A percentile compares a stretch with the other conserved stretches of the same genome.
Evolutionary conservation across 2,888 invertebrate species (phyloP).

Genomic region (Poecilobothrus nobilitatus): DNA sequence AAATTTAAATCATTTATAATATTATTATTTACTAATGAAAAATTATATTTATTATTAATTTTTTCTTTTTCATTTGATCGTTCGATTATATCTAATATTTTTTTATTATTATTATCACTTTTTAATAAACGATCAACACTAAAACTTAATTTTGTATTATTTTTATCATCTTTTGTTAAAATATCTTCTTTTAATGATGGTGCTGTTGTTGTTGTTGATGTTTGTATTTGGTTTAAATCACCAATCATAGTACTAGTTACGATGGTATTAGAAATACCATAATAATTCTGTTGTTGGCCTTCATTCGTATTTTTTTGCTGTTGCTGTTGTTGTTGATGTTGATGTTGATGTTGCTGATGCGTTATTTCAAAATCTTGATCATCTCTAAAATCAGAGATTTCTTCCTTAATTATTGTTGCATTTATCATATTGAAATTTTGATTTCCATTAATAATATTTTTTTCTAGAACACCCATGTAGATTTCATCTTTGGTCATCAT

Average conservation of each 20-base stretch:
- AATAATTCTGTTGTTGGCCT: neutral
- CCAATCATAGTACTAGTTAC: neutral
- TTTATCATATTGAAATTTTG: neutral
- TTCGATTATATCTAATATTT: conserved; percentile 9
- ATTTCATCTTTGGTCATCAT: neutral
- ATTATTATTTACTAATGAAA: no score
- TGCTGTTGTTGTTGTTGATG: neutral
- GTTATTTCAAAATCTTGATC: neutral
- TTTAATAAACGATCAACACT: conserved; percentile 40
- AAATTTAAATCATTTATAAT: neutral
- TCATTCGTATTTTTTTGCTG: no score
- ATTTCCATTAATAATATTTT: neutral
- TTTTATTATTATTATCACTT: conserved; percentile 11
- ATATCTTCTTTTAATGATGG: neutral
- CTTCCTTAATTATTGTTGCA: neutral
- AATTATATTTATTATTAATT: conserved; percentile 6
- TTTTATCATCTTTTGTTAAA: conserved; percentile 23
- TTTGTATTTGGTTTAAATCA: neutral
- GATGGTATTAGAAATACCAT: neutral
- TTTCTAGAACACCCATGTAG: neutral
- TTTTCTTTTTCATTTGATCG: neutral
- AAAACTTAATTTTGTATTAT: conserved; percentile 40
- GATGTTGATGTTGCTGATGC: no score
- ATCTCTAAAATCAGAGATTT: neutral
- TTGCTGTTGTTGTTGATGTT: no score